Evolutionary conservation across 2,113 vertebrate species (phyloP), one percentile per base, ranked within the genome.

Genomic region (Danionella cerebrum): DNA sequence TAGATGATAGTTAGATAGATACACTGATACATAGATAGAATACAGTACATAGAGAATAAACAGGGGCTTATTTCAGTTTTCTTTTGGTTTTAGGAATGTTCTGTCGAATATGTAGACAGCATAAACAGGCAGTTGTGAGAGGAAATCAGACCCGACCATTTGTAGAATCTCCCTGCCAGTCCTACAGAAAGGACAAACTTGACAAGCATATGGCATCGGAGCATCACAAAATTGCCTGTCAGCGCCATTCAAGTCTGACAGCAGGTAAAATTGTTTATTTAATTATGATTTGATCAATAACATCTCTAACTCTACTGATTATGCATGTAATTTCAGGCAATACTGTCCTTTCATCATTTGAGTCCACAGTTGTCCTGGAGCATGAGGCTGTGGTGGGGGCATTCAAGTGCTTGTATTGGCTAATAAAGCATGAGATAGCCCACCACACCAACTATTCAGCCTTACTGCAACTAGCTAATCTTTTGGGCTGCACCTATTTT

Each of bases 361-460:
- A 51, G 44, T 29, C 45, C 14, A 36, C 19, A 11, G 18, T 65
- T n/a, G 33, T 33, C 10, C 18, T 50, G 27, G 62, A 65, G 21
- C 62, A 51, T 36, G 62, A 36, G n/a, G 62, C 48, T 52, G 33
- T 65, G 14, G n/a, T 66, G 13, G 35, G 63, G 18, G 48, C 29
- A 0, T 53, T 66, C 33, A 65, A 65, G 47, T 52, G 63, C 25
- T 52, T 52, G 48, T 29, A 29, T 25, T 29, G 25, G 48, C 48
- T 52, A 52, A 52, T 52, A 52, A 52, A 65, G 24, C 36, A 65
- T 65, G 63, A 52, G 19, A 65, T 52, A 10, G 48, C 63, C 31
- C 48, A 41, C 21, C 64, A 66, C 63, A 65, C 63, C 47, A 66
- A 66, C 64, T 66, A 53, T 22, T 21, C 64, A 22, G 25, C 25